Conservation (phyloP, 2,888 invertebrate species). For the Ochropleura leucogaster region DNA sequence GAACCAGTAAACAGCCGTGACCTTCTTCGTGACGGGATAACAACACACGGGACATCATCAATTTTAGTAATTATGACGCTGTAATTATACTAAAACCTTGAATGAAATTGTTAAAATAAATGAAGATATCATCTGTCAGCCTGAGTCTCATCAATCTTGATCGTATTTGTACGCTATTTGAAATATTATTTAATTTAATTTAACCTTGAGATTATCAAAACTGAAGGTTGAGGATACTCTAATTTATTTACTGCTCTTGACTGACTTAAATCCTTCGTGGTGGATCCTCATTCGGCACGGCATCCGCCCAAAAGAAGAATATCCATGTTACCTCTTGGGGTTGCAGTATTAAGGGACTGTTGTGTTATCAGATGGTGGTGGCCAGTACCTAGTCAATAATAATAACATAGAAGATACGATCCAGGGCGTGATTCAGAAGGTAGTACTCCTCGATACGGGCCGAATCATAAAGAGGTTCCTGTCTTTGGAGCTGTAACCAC, state of each 20-base stretch:
- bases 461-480: too few species aligned
- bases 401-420: too few species aligned
- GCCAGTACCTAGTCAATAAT: not conserved
- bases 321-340: not conserved
- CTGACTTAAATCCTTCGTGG: not conserved
- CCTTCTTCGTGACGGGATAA: slow-evolving; percentile 20
- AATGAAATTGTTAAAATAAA: slow-evolving; percentile 45
- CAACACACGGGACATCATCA: slow-evolving; percentile 37
- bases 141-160: slow-evolving; percentile 50
- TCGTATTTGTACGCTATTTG: slow-evolving; percentile 36
- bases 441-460: too few species aligned
- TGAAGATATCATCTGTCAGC: slow-evolving; percentile 45
- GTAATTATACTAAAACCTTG: slow-evolving; percentile 53
- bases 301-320: not conserved
- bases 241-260: not conserved
- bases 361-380: not conserved
- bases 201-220: slow-evolving; percentile 30
- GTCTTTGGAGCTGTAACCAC: too few species aligned
- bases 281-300: too few species aligned
- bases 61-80: slow-evolving; percentile 48
- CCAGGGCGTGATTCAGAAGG: too few species aligned
- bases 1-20: not conserved
- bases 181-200: slow-evolving; percentile 14
- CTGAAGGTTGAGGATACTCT: slow-evolving; percentile 2
- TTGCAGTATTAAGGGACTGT: not conserved